Conservation (phyloP, 2,113 vertebrate species). For the Pholis gunnellus region DNA sequence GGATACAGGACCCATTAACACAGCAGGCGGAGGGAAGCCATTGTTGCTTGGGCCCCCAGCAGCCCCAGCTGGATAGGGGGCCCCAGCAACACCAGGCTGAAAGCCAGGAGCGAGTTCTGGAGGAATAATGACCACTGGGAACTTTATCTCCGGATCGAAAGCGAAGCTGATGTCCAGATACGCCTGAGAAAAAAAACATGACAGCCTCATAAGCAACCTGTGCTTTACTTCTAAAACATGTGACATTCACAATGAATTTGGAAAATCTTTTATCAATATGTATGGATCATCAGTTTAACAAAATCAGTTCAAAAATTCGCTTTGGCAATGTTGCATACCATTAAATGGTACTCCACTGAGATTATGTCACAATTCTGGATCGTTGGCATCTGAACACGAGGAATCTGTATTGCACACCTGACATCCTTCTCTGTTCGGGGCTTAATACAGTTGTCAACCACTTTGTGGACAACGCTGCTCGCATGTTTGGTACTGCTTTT, state of each 20-base stretch:
- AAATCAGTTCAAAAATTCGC: neutral
- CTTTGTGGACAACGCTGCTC: constrained; percentile 45
- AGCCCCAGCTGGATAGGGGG: constrained; percentile 29
- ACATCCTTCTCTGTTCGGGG: constrained; percentile 52
- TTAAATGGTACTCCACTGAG: constrained; percentile 76
- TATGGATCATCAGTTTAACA: neutral
- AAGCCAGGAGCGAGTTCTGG: neutral
- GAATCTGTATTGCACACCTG: constrained; percentile 63
- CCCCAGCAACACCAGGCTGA: neutral
- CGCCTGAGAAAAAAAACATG: constrained; percentile 62
- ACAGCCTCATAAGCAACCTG: neutral
- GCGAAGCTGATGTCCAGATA: constrained; percentile 82
- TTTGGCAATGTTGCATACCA: constrained; percentile 61
- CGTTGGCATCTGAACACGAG: constrained; percentile 31
- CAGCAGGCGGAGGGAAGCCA: constrained; percentile 45
- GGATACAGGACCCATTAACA: constrained; percentile 22
- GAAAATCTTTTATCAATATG: neutral
- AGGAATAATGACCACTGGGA: constrained; percentile 76
- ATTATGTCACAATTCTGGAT: constrained; percentile 76
- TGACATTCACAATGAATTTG: neutral
- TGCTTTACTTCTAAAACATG: neutral
- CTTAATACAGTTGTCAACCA: constrained; percentile 44
- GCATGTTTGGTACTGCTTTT: constrained; percentile 27
- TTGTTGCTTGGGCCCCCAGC: constrained; percentile 39
- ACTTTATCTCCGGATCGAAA: constrained; percentile 71